Conservation (phyloP, 2,888 invertebrate genomes). For the Drosophila paramelanica region DNA sequence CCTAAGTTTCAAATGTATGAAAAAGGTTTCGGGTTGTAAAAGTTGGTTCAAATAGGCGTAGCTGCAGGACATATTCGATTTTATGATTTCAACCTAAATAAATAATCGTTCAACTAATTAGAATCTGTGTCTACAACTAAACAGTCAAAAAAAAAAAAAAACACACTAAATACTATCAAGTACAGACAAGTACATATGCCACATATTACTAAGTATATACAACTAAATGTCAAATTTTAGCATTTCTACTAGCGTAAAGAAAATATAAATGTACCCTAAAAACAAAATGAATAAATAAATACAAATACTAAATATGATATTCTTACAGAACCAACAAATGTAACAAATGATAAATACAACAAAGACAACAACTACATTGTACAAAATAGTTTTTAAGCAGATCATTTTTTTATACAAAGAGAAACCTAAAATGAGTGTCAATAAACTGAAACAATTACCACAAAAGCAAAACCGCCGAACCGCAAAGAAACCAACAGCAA, state of each 20-base stretch:
- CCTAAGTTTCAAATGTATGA: conserved; percentile 27
- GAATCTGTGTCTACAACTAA: conserved; percentile 65
- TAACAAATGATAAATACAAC: conserved; percentile 61
- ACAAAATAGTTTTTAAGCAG: conserved; percentile 78
- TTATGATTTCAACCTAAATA: conserved; percentile 3
- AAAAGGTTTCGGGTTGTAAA: conserved; percentile 64
- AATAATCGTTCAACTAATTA: conserved; percentile 47
- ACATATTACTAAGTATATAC: conserved; percentile 42
- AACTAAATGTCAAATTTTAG: conserved; percentile 71
- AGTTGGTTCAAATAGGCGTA: conserved; percentile 56
- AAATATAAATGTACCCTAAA: conserved; percentile 39
- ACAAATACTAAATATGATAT: conserved; percentile 23
- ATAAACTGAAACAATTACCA: conserved; percentile 37
- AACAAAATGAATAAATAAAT: conserved; percentile 15
- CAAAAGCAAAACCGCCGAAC: conserved; percentile 59
- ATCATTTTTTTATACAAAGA: conserved; percentile 55
- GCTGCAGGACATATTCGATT: conserved; percentile 38
- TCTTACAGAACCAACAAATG: conserved; percentile 60
- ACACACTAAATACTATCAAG: conserved; percentile 52
- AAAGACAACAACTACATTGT: conserved; percentile 80
- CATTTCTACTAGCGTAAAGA: conserved; percentile 63
- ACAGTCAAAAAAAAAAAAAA: conserved; percentile 23
- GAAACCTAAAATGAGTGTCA: conserved; percentile 40
- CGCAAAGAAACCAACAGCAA: conserved; percentile 25
- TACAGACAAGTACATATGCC: conserved; percentile 31